These are phyloP conservation scores for Epinephelus fuscoguttatus DNA, from an alignment of 2,113 vertebrate genomes.

Conservation along the genomic window DNA sequence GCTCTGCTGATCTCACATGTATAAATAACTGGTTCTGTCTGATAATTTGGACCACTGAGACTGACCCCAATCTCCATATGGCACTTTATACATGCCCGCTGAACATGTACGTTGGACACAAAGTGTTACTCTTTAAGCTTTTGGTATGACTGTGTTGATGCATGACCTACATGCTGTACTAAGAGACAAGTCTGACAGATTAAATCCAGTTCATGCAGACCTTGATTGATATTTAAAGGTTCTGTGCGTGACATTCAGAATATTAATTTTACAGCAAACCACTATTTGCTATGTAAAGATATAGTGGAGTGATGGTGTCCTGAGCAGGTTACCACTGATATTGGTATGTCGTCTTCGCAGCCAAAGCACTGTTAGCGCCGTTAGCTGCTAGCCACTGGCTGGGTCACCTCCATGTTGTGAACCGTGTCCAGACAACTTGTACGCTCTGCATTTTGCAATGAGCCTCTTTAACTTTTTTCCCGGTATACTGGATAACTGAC, in stretches of 20 bases:
- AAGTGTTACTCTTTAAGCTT: not conserved
- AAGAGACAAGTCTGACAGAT: not conserved
- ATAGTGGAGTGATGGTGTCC: too few species aligned
- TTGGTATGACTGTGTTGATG: not conserved
- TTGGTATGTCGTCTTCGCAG: too few species aligned
- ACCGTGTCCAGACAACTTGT: too few species aligned
- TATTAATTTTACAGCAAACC: too few species aligned
- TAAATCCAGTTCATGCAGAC: not conserved
- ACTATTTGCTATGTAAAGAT: too few species aligned
- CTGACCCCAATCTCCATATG: not conserved
- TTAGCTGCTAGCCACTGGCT: too few species aligned
- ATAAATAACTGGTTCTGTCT: not conserved
- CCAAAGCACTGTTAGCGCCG: too few species aligned
- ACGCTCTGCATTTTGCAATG: too few species aligned
- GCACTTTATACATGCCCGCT: not conserved
- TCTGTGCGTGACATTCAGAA: too few species aligned
- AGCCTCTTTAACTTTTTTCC: too few species aligned
- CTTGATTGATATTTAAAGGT: not conserved
- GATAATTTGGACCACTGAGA: not conserved
- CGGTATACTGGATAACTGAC: constrained; percentile 28
- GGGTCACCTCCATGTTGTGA: too few species aligned
- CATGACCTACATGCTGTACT: not conserved
- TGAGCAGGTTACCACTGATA: too few species aligned
- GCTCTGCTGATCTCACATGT: not conserved
- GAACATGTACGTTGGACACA: not conserved